Evolutionary conservation across 1,140 invertebrate genomes (phyloP).

Genomic region (Gryllus bimaculatus): DNA sequence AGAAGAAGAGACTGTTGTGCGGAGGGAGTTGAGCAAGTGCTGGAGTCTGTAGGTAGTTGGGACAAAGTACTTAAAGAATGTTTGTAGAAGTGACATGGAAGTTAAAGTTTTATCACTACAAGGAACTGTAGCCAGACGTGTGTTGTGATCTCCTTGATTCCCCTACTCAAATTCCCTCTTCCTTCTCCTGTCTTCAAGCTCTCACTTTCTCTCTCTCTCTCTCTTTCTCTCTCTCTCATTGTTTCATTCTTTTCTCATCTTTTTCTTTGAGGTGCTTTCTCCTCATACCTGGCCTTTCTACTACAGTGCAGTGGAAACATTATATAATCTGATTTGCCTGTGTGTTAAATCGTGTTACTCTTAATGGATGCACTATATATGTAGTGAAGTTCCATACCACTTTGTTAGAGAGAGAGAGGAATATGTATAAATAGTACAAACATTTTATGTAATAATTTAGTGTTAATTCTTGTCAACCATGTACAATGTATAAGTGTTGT

Average conservation of each 20-base stretch:
- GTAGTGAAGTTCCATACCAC: neutral
- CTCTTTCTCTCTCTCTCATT: neutral
- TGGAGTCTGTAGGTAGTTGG: neutral
- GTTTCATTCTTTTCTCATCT: neutral
- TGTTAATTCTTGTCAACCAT: constrained; percentile 5
- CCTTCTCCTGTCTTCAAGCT: neutral
- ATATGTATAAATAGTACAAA: constrained; percentile 6
- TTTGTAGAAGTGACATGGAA: neutral
- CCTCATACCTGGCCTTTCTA: neutral
- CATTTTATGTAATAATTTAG: constrained; percentile 6
- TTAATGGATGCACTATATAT: neutral
- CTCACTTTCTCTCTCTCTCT: neutral
- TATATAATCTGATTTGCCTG: neutral
- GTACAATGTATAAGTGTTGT: constrained; percentile 5
- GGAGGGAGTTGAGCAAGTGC: neutral
- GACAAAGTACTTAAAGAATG: neutral
- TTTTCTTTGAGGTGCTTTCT: neutral
- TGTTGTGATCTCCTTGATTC: neutral
- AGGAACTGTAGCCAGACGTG: neutral
- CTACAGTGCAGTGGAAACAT: neutral
- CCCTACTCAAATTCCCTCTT: neutral
- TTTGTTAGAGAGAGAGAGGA: neutral
- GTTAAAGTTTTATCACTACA: neutral
- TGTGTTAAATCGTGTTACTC: neutral
- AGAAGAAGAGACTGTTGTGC: neutral